Conservation (phyloP, 2,888 invertebrate species). For the Antitype chi region DNA sequence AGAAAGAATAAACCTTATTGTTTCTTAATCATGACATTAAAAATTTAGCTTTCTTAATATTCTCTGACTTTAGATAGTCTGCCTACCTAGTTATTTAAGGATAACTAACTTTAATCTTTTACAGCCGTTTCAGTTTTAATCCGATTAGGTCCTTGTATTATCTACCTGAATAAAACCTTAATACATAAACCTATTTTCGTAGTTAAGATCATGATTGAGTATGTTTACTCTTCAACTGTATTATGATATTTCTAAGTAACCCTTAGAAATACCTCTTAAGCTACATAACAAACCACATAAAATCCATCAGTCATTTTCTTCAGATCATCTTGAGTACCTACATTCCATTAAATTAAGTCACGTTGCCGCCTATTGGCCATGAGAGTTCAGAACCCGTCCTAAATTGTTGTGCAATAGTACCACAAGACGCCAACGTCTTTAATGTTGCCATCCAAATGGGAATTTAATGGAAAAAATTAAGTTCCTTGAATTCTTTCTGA, state of each 20-base stretch:
- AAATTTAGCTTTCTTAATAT: neutral
- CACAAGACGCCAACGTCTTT: conserved; percentile 5
- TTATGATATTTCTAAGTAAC: neutral
- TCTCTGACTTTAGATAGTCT: neutral
- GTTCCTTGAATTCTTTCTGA: neutral
- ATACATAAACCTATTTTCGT: neutral
- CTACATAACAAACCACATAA: neutral
- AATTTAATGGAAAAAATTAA: conserved; percentile 31
- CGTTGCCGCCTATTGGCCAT: conserved; percentile 29
- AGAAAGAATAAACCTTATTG: neutral
- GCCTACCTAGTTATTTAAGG: neutral
- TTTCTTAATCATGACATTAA: neutral
- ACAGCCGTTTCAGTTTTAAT: neutral
- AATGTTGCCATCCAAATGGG: conserved; percentile 36
- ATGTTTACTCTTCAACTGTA: neutral
- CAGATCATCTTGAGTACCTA: conserved; percentile 5
- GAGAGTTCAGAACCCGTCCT: conserved; percentile 42
- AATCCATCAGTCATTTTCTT: neutral
- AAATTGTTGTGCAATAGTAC: conserved; percentile 61
- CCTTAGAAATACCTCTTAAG: neutral
- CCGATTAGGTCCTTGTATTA: neutral
- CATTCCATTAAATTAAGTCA: conserved; percentile 20
- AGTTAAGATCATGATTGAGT: neutral
- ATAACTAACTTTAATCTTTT: neutral
- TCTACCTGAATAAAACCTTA: neutral